phyloP scores from a whole-genome alignment of 1,140 invertebrate species.

The Drosophila pectinifera region DNA sequence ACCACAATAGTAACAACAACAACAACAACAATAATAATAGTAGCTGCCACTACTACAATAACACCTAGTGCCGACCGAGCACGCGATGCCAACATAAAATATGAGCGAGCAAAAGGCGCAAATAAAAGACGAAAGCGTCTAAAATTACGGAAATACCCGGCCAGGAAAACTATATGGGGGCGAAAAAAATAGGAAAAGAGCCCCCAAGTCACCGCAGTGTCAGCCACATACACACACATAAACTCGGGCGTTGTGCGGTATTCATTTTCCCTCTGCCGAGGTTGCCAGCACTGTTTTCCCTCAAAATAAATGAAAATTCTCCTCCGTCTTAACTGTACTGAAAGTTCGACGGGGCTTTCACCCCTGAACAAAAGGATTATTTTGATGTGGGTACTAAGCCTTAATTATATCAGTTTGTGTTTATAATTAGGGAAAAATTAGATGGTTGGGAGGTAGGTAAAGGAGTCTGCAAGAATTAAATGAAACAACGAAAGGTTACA shows the following conservation, averaged over 20 bases:
- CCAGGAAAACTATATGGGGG: constrained; percentile 12
- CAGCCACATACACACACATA: constrained; percentile 17
- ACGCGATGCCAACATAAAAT: constrained; percentile 56
- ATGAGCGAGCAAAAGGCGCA: constrained; percentile 68
- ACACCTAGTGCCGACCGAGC: constrained; percentile 13
- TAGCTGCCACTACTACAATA: constrained; percentile 16
- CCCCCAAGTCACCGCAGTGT: constrained; percentile 32
- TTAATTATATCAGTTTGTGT: constrained; percentile 34
- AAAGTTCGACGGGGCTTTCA: constrained; percentile 18
- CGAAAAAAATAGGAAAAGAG: constrained; percentile 7
- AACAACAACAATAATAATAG: constrained; percentile 10
- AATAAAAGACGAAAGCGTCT: constrained; percentile 65
- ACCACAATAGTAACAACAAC: constrained; percentile 26
- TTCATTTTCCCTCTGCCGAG: constrained; percentile 36
- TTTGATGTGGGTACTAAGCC: constrained; percentile 24
- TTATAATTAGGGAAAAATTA: constrained; percentile 20
- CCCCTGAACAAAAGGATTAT: constrained; percentile 27
- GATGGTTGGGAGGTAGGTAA: not conserved
- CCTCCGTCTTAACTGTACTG: constrained; percentile 4
- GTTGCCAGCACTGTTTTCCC: constrained; percentile 23
- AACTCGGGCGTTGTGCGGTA: constrained; percentile 29
- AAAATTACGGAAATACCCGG: constrained; percentile 67
- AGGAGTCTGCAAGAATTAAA: not conserved
- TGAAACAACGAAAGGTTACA: not conserved
- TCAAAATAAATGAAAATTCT: constrained; percentile 31